Base-by-base conservation (phyloP, 2,888 invertebrate species). In the Eurois occulta region DNA sequence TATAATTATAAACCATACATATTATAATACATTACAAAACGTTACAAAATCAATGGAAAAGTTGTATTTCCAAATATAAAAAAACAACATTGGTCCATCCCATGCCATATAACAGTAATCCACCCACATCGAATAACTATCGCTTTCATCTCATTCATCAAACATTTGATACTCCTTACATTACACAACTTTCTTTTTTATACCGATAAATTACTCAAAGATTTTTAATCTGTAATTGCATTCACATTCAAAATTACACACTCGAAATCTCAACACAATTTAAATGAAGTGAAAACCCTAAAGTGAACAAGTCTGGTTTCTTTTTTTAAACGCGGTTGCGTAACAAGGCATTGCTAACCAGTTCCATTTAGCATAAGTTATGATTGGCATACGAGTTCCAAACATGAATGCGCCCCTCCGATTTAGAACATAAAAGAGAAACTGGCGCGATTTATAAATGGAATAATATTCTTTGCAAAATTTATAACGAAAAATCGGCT, bases 271-370 rank as follows among this genome's bases (percentile, higher is more conserved):
- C 58, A 75, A 72, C 73, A 79, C 83, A 75, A 75, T 82, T 86
- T 86, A 69, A 80, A 82, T 79, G 68, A 81, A 84, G 89, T 84
- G 88, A 83, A 88, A 88, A 85, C 87, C 88, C 88, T 88, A 86
- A 75, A 71, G 81, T 64, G 69, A 73, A 84, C 77, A 72, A 58
- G 69, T 84, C 85, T 81, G 82, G 82, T 88, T 88, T 88, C 86
- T 88, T 88, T 88, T 88, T 88, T 87, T 86, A 85, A 81, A 85
- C 77, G 76, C 65, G 62, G 77, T 88, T 88, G 85, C 78, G 86
- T 85, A 88, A 85, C 80, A 69, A 87, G 78, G 66, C 70, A 83
- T 77, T 81, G 81, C 84, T 80, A 83, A 88, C 88, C 87, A 85
- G 89, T 88, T 88, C 65, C 84, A 87, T 88, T 88, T 84, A 80